These are phyloP conservation scores for Alsophila aescularia DNA, from an alignment of 2,888 invertebrate species.

Conservation along the genomic window DNA sequence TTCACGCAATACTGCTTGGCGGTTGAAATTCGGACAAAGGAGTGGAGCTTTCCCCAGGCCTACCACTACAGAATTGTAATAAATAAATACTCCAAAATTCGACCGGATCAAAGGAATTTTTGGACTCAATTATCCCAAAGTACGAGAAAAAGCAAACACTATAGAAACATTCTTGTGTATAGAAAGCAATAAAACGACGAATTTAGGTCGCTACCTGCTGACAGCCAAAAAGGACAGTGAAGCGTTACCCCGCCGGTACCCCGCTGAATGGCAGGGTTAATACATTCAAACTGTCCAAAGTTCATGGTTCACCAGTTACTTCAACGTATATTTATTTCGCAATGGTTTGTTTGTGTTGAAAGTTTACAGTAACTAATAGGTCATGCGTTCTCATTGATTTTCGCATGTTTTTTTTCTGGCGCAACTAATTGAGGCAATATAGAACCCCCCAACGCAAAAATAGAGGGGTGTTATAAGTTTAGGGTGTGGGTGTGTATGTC, in stretches of 20 bases:
- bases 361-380: constrained; percentile 1
- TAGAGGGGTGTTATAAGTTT: too few relatives aligned
- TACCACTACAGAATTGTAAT: too few relatives aligned
- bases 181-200: constrained; percentile 26
- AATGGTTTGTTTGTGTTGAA: constrained; percentile 9
- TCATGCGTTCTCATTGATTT: neutral
- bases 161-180: neutral
- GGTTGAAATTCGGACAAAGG: too few relatives aligned
- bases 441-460: too few relatives aligned
- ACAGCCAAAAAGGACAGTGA: constrained; percentile 25
- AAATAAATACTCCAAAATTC: too few relatives aligned
- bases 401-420: neutral
- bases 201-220: constrained; percentile 37
- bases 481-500: too few relatives aligned
- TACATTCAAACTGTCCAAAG: constrained; percentile 34
- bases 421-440: neutral
- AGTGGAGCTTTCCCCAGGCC: too few relatives aligned
- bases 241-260: constrained; percentile 21
- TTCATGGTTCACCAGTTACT: constrained; percentile 24
- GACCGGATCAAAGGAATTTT: too few relatives aligned
- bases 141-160: neutral
- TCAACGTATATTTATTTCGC: constrained; percentile 10
- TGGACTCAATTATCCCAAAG: neutral
- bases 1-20: too few relatives aligned
- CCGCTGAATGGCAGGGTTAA: constrained; percentile 30